Conservation (phyloP, 2,113 vertebrate species). For the Albula glossodonta region DNA sequence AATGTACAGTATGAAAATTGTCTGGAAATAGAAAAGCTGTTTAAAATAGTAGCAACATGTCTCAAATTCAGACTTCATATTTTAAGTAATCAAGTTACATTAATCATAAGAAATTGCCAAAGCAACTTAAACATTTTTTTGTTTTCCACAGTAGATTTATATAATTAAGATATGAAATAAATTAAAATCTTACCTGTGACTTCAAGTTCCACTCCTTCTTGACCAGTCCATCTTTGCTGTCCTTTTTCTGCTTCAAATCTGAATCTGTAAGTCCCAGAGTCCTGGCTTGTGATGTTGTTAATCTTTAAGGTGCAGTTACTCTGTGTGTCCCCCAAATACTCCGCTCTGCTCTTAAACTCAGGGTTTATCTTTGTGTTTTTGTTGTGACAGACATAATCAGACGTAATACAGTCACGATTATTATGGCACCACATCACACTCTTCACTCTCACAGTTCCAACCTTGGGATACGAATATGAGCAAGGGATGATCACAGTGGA, state of each 20-base stretch:
- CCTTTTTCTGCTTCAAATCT: background rate
- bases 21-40: background rate
- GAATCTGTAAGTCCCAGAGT: conserved; percentile 35
- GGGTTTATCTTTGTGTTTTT: accelerated
- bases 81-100: too few species aligned
- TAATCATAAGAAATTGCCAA: too few species aligned
- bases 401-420: accelerated
- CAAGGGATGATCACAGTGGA: conserved; percentile 33
- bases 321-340: conserved; percentile 17
- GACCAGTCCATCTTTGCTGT: accelerated
- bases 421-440: conserved; percentile 25
- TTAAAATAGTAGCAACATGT: background rate
- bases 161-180: background rate
- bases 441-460: background rate
- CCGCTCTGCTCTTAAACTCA: conserved; percentile 4
- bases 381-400: conserved; percentile 32
- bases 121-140: too few species aligned
- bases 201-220: background rate
- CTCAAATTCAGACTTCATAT: background rate
- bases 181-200: conserved; percentile 26
- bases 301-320: conserved; percentile 39
- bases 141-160: too few species aligned
- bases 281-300: conserved; percentile 19
- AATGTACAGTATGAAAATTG: background rate
- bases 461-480: conserved; percentile 20